phyloP scores from a whole-genome alignment of 1,140 invertebrate species.

The Heliothis subflexa region DNA sequence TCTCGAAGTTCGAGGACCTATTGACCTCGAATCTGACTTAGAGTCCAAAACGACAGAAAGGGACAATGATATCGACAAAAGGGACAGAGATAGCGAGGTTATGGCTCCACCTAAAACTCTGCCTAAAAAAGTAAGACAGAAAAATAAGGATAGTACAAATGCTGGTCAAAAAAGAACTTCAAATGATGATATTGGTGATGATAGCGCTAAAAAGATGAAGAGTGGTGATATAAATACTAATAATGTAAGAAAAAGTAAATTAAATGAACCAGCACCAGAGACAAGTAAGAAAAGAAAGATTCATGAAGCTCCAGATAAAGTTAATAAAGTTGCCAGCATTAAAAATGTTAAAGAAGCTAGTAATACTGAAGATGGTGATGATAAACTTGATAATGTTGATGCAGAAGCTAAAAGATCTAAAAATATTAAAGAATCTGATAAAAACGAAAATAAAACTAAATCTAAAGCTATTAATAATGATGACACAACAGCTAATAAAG shows the following conservation, averaged over 20 bases:
- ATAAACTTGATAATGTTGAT: constrained; percentile 9
- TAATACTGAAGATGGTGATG: constrained; percentile 9
- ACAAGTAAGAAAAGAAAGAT: background rate
- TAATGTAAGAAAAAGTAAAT: background rate
- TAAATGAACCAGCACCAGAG: background rate
- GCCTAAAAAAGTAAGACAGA: constrained; percentile 68
- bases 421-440: constrained; percentile 30
- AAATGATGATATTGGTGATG: constrained; percentile 4
- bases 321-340: background rate
- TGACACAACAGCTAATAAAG: background rate
- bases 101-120: constrained; percentile 76
- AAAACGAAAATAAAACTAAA: background rate
- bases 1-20: constrained; percentile 60
- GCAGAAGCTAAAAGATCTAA: background rate
- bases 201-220: constrained; percentile 36
- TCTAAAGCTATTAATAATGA: constrained; percentile 29
- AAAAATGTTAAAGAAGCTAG: constrained; percentile 3
- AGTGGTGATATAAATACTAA: background rate
- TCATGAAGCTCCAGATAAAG: background rate
- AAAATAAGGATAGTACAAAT: constrained; percentile 57
- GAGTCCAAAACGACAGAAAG: constrained; percentile 46
- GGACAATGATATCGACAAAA: constrained; percentile 12
- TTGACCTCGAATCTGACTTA: constrained; percentile 56
- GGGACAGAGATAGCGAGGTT: constrained; percentile 58
- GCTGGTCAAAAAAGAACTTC: constrained; percentile 21